Conservation (phyloP, 2,113 vertebrate genomes). For the Nicator chloris region DNA sequence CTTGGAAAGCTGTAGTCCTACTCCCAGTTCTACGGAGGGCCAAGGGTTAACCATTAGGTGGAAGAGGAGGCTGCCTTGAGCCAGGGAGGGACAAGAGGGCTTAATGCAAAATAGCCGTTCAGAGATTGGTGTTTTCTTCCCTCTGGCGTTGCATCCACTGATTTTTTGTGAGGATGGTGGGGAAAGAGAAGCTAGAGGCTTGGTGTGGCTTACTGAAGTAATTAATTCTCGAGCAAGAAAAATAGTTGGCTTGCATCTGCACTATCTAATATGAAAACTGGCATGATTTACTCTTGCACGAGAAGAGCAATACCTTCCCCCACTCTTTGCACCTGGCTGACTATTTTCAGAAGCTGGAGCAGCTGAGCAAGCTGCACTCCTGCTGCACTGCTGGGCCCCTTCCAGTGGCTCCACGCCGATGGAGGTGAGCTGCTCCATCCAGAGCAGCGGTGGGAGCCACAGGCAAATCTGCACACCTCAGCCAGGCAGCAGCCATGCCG, state of each 20-base stretch:
- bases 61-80: neutral
- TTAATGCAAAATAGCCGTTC: neutral
- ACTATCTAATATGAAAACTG: neutral
- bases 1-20: neutral
- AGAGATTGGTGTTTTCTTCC: neutral
- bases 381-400: neutral
- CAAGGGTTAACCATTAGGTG: rapidly evolving
- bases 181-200: neutral
- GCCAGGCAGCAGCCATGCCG: rapidly evolving
- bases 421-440: neutral
- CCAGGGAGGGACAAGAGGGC: neutral
- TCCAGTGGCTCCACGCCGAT: rapidly evolving
- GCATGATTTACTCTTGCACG: neutral
- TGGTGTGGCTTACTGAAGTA: neutral
- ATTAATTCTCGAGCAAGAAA: neutral
- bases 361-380: neutral
- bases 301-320: neutral
- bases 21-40: neutral
- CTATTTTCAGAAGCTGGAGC: neutral
- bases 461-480: neutral
- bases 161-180: neutral
- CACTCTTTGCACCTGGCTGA: neutral
- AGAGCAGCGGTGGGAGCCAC: neutral
- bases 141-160: neutral
- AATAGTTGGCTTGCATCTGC: neutral